Base-by-base conservation (phyloP, 2,113 vertebrate genomes). In the Tretioscincus oriximinensis region DNA sequence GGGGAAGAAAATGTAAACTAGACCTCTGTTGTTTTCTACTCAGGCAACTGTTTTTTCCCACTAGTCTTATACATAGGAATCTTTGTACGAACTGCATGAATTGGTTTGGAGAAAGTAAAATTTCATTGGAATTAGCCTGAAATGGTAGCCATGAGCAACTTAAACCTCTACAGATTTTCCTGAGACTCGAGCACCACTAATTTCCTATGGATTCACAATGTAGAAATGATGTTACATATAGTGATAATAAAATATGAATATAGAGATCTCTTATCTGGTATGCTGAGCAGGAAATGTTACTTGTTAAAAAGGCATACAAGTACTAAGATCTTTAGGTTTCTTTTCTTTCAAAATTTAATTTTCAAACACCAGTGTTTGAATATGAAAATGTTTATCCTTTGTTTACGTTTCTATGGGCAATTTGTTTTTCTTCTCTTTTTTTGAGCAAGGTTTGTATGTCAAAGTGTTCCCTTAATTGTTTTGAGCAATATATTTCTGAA, bases 291-390 rank as follows among this genome's bases (percentile, higher is more conserved):
- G 51, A 41, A 35, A 9, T 78, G n/a, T 35, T 60, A 26, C 2
- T 77, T 72, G 12, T 20, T 61, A 21, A 70, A 82, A 60, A 47
- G 1, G 47, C 80, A 65, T 76, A 79, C n/a, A 61, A 78, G 20
- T 1, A 81, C 70, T 88, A 64, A 82, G 63, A 1, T 20, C 8
- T 31, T 0, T 0, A 2, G 54, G 10, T 51, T 84, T 80, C 73
- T 72, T 84, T 80, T 75, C 69, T 1, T 8, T 77, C 24, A 31
- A 3, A 58, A 70, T 81, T 81, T 86, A 76, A 88, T 78, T 67
- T 2, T 0, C 54, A 58, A 18, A 58, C 54, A 58, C 51, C 16
- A 16, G 54, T 58, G 54, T 58, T 16, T 16, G n/a, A 41, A 41
- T 58, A 2, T 58, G 54, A 18, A 18, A 58, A 51, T 18, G 16